phyloP scores from a whole-genome alignment of 2,888 invertebrate species.

The Archips crataeganus region DNA sequence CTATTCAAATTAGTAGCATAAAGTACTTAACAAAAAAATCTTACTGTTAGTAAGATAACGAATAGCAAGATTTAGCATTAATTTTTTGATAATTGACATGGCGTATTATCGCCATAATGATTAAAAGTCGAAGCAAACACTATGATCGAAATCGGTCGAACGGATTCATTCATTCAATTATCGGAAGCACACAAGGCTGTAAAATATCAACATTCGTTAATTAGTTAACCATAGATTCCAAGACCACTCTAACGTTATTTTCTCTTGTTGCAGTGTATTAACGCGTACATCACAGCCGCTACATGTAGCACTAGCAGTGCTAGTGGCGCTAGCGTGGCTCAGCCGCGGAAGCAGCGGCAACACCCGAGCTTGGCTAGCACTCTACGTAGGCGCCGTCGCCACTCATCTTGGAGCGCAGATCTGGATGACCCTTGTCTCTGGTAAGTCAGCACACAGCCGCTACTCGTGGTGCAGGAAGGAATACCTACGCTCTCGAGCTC shows the following conservation, averaged over 20 bases:
- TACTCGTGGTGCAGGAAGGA: background rate
- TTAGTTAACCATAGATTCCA: background rate
- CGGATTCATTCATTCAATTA: no score
- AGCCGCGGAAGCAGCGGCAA: constrained; percentile 62
- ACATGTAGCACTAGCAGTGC: constrained; percentile 88
- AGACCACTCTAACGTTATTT: constrained; percentile 15
- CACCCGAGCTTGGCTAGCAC: constrained; percentile 83
- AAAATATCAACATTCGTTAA: no score
- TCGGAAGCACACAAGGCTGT: no score
- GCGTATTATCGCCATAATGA: no score
- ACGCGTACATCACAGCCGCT: constrained; percentile 92
- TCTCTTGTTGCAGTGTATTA: constrained; percentile 85
- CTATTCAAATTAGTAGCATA: no score
- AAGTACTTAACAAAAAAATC: no score
- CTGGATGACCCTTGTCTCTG: constrained; percentile 97
- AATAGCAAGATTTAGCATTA: no score
- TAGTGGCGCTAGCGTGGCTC: constrained; percentile 80
- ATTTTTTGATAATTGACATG: no score
- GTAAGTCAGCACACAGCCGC: constrained; percentile 72
- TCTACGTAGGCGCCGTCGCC: constrained; percentile 92
- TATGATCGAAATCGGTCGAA: no score
- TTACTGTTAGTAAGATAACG: no score
- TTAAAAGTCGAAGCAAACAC: no score
- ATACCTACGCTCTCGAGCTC: no score
- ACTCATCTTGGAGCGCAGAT: constrained; percentile 95